Evolutionary conservation across 2,888 invertebrate genomes (phyloP).

Genomic region (Lepetodrilus schrolli): DNA sequence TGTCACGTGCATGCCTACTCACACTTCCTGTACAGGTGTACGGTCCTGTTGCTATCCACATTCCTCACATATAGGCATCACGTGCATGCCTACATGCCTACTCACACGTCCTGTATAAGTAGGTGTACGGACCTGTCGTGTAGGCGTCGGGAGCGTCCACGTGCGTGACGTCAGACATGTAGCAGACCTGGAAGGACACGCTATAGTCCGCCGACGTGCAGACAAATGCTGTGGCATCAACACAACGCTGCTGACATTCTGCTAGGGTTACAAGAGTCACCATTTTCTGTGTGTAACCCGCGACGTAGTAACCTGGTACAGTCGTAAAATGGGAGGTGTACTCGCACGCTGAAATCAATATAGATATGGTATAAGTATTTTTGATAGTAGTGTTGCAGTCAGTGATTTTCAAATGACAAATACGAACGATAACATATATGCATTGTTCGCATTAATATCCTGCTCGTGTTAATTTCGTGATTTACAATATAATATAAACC

Average conservation of each 20-base stretch:
- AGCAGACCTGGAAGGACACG: background rate
- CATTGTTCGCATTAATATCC: too few relatives aligned
- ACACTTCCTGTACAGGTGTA: background rate
- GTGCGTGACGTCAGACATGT: background rate
- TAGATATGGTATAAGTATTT: too few relatives aligned
- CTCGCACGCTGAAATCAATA: background rate
- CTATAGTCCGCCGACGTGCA: constrained; percentile 1
- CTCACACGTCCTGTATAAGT: background rate
- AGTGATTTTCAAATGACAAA: too few relatives aligned
- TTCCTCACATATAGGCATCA: background rate
- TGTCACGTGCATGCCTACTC: background rate
- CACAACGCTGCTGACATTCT: background rate
- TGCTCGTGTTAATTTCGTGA: too few relatives aligned
- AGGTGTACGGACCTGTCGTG: background rate
- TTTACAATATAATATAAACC: too few relatives aligned
- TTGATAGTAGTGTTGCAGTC: too few relatives aligned
- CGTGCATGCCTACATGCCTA: background rate
- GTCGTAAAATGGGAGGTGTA: background rate
- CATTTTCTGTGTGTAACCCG: background rate
- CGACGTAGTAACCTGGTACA: background rate
- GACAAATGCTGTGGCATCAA: background rate
- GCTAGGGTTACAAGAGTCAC: background rate
- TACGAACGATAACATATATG: too few relatives aligned
- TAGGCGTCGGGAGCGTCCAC: background rate
- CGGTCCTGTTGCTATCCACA: background rate